Evolutionary conservation across 1,140 invertebrate species (phyloP).

Genomic region (Drosophila kurseongensis): DNA sequence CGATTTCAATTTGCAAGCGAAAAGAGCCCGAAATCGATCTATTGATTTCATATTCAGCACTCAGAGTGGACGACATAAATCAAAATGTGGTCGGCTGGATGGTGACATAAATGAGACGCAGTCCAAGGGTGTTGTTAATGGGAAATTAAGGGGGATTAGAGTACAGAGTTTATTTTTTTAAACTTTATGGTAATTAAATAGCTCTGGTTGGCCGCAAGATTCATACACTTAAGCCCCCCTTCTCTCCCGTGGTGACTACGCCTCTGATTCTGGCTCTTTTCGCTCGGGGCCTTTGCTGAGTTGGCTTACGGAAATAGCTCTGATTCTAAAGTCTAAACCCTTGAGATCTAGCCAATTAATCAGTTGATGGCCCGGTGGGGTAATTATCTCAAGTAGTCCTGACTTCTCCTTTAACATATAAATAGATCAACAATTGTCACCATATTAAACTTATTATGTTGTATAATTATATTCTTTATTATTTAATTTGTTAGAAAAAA

Average conservation of each 20-base stretch:
- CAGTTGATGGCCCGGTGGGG: constrained; percentile 22
- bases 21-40: constrained; percentile 72
- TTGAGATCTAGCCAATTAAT: constrained; percentile 40
- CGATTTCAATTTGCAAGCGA: constrained; percentile 79
- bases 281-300: constrained; percentile 10
- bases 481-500: background rate
- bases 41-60: constrained; percentile 83
- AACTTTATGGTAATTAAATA: background rate
- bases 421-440: background rate
- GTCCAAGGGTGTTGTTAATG: background rate
- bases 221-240: background rate
- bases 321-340: constrained; percentile 4
- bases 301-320: constrained; percentile 47
- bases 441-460: no score
- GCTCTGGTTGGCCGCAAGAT: background rate
- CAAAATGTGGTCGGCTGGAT: constrained; percentile 63
- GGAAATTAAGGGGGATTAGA: background rate
- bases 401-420: background rate
- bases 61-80: constrained; percentile 81
- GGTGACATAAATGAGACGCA: constrained; percentile 65
- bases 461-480: no score
- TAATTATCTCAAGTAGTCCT: constrained; percentile 27
- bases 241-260: background rate
- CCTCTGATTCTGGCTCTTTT: constrained; percentile 13
- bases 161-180: background rate